Evolutionary conservation across 2,888 invertebrate species (phyloP).

Genomic region (Habrosyne pyritoides): DNA sequence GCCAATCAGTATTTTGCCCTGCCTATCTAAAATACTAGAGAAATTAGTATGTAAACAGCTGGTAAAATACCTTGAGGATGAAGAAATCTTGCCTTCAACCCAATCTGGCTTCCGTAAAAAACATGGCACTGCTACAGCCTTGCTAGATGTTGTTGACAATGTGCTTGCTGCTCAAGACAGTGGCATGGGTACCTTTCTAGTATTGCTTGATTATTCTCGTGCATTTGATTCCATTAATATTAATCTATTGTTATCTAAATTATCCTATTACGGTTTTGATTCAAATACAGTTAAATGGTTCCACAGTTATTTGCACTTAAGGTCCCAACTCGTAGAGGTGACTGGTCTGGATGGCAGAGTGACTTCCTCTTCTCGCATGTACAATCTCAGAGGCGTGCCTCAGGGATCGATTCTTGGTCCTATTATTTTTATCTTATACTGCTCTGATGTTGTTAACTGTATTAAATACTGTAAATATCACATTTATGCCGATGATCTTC

Average conservation of each 20-base stretch:
- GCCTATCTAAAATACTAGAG: slow-evolving; percentile 14
- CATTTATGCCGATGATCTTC: slow-evolving; percentile 8
- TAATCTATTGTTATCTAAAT: slow-evolving; percentile 15
- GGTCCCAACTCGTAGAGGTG: slow-evolving; percentile 17
- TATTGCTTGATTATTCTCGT: slow-evolving; percentile 22
- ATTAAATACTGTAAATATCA: slow-evolving; percentile 12
- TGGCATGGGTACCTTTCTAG: slow-evolving; percentile 16
- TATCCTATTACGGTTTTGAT: slow-evolving; percentile 22
- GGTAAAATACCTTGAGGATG: slow-evolving; percentile 9
- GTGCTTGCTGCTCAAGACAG: slow-evolving; percentile 18
- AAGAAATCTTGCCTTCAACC: slow-evolving; percentile 15
- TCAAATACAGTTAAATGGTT: slow-evolving; percentile 18
- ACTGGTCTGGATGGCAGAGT: slow-evolving; percentile 4
- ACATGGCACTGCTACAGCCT: slow-evolving; percentile 16
- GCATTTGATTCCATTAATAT: slow-evolving; percentile 24
- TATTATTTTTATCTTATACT: slow-evolving; percentile 19
- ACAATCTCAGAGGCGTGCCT: slow-evolving; percentile 13
- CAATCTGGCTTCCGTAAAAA: slow-evolving; percentile 24
- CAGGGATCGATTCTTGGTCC: slow-evolving; percentile 20
- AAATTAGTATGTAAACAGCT: slow-evolving; percentile 14
- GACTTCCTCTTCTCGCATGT: neutral
- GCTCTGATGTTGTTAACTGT: no score
- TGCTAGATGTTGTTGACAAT: slow-evolving; percentile 19
- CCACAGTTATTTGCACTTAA: slow-evolving; percentile 14
- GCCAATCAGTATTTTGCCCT: slow-evolving; percentile 21